Percentiles rank a stretch among this genome's conserved stretches.
phyloP scores from a whole-genome alignment of 2,113 vertebrate genomes.

The Anolis sagrei region DNA sequence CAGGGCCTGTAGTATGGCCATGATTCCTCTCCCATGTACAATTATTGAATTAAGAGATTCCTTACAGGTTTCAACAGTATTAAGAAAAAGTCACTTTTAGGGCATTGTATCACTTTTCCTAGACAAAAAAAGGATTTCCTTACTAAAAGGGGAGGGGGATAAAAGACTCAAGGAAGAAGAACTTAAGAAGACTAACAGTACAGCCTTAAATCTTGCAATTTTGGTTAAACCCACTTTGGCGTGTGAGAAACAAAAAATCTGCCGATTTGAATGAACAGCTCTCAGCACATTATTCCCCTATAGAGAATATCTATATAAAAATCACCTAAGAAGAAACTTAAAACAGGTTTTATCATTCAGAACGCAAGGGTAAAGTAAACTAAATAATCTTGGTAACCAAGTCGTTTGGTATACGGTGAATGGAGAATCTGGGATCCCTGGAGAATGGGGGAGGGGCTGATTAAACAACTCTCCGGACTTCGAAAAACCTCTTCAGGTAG shows the following conservation, averaged over 20 bases:
- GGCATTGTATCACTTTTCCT: constrained; percentile 57
- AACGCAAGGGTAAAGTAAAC: constrained; percentile 74
- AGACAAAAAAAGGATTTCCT: constrained; percentile 47
- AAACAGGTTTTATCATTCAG: constrained; percentile 70
- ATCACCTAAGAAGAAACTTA: constrained; percentile 73
- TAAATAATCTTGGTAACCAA: constrained; percentile 77
- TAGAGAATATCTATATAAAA: constrained; percentile 54
- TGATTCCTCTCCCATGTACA: not conserved
- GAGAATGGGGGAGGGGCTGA: constrained; percentile 17
- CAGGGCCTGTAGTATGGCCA: not conserved
- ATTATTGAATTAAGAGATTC: not conserved
- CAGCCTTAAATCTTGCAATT: constrained; percentile 59
- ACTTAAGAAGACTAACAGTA: constrained; percentile 36
- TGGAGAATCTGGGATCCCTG: constrained; percentile 63
- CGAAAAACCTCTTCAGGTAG: constrained; percentile 99
- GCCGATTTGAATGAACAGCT: constrained; percentile 69
- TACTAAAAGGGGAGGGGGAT: not conserved
- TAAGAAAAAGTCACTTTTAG: constrained; percentile 12
- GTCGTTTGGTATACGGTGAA: constrained; percentile 81
- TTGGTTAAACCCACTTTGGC: constrained; percentile 39
- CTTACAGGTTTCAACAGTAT: not conserved
- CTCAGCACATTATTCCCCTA: constrained; percentile 67
- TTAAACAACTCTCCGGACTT: constrained; percentile 98
- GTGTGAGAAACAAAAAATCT: not conserved
- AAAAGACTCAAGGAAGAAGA: not conserved